Percentiles rank a stretch among this genome's conserved stretches.
Conservation (phyloP, 30 jellyfish, hydroid and myxozoan species). For the Hydractinia echinata region DNA sequence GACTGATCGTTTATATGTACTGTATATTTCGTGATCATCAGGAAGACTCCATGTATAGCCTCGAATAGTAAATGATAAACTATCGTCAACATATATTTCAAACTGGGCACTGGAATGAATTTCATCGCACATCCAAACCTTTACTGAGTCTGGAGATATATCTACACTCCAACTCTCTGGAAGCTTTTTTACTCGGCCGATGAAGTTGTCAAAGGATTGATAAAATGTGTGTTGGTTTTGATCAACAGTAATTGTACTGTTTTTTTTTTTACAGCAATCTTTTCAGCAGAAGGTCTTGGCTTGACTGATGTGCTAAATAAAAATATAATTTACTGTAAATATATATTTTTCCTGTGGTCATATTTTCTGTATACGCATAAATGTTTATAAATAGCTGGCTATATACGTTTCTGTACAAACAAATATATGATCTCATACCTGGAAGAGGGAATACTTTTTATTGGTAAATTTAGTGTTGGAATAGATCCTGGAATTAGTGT, state of each 20-base stretch:
- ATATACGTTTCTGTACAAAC: too few species aligned
- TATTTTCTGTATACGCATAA: background rate
- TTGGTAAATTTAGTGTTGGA: conserved; percentile 18
- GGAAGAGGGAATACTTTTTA: conserved; percentile 1
- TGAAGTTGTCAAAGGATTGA: background rate
- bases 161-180: background rate
- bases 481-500: conserved; percentile 47
- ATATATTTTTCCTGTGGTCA: background rate
- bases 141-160: background rate
- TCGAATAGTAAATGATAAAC: conserved; percentile 10
- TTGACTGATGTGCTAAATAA: background rate
- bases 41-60: background rate
- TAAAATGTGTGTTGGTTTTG: background rate
- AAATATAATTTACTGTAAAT: background rate
- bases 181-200: background rate
- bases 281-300: background rate
- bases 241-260: background rate
- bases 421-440: background rate
- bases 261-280: background rate
- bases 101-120: background rate
- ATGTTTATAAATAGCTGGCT: background rate
- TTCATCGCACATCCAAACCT: background rate
- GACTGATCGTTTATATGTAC: background rate
- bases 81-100: conserved; percentile 9
- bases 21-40: background rate